Percentiles rank a stretch among this genome's conserved stretches.
Conservation (phyloP, 2,888 invertebrate genomes). For the Camponotus fellah region DNA sequence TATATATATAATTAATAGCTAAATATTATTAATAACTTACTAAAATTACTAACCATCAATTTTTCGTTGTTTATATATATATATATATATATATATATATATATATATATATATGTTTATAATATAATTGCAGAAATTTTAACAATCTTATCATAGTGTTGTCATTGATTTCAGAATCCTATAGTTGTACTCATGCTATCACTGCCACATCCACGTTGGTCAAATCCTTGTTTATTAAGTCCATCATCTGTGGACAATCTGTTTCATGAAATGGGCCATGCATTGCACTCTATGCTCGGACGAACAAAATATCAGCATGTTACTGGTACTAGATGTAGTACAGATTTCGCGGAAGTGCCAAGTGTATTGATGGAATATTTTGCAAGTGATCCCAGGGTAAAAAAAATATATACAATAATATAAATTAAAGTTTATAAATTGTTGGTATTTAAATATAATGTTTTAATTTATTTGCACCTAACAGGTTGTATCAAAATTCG, state of each 20-base stretch:
- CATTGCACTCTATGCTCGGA: slow-evolving; percentile 99
- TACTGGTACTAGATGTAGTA: slow-evolving; percentile 98
- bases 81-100: neutral
- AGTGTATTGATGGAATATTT: slow-evolving; percentile 99
- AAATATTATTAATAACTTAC: neutral
- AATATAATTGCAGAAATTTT: slow-evolving; percentile 10
- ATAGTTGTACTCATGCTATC: slow-evolving; percentile 97
- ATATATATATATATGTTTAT: neutral
- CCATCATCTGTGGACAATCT: slow-evolving; percentile 97
- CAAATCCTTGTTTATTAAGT: slow-evolving; percentile 92
- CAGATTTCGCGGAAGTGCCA: slow-evolving; percentile 99
- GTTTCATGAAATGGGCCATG: slow-evolving; percentile 99
- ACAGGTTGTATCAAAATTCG: slow-evolving; percentile 94
- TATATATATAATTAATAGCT: slow-evolving; percentile 10
- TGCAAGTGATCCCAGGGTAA: slow-evolving; percentile 93
- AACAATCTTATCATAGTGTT: neutral
- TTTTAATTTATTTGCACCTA: neutral
- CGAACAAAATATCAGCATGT: slow-evolving; percentile 98
- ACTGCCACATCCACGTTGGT: slow-evolving; percentile 92
- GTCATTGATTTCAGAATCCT: slow-evolving; percentile 88
- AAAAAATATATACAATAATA: neutral
- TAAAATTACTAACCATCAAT: neutral
- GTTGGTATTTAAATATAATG: neutral
- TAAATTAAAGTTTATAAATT: slow-evolving; percentile 3
- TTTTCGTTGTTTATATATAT: neutral